Percentiles rank a stretch among this genome's conserved stretches.
These are phyloP conservation scores for Morone saxatilis DNA, from an alignment of 2,113 vertebrate genomes.

Conservation along the genomic window DNA sequence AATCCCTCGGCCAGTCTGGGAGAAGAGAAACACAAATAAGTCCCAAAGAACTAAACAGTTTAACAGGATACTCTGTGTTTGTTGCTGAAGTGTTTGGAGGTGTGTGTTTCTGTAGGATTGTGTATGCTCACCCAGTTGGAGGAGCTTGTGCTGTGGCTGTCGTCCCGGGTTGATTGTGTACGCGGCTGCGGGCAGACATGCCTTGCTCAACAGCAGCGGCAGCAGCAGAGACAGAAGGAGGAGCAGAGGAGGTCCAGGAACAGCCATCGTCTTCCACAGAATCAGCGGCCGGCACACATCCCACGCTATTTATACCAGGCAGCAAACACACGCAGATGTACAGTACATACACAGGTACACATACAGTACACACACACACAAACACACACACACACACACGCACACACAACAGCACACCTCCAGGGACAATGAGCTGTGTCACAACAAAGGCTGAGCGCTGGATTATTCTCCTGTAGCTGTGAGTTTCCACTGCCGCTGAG, in stretches of 20 bases:
- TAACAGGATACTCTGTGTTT: background rate
- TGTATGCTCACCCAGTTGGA: conserved; percentile 77
- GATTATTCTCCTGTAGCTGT: conserved; percentile 78
- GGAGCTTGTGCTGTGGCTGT: conserved; percentile 79
- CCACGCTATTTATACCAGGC: conserved; percentile 75
- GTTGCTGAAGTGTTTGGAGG: background rate
- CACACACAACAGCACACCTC: conserved; percentile 39
- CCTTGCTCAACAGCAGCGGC: conserved; percentile 73
- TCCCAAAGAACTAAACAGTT: too few relatives aligned
- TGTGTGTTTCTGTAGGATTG: background rate
- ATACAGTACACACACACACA: conserved; percentile 27
- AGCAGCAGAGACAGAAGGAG: conserved; percentile 65
- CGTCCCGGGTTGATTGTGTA: conserved; percentile 65
- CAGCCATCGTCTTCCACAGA: conserved; percentile 72
- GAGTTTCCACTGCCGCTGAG: conserved; percentile 72
- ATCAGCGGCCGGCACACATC: conserved; percentile 43
- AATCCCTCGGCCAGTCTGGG: conserved; percentile 86
- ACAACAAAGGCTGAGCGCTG: conserved; percentile 72
- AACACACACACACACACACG: conserved; percentile 27
- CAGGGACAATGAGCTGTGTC: conserved; percentile 76
- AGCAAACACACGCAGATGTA: conserved; percentile 35
- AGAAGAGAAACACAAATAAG: conserved; percentile 7
- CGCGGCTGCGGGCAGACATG: conserved; percentile 65
- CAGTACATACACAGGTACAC: conserved; percentile 49
- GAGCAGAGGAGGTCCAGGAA: conserved; percentile 64